These are phyloP conservation scores for Tupaia chinensis DNA, from an alignment of 2,113 vertebrate genomes.

Conservation along the genomic window DNA sequence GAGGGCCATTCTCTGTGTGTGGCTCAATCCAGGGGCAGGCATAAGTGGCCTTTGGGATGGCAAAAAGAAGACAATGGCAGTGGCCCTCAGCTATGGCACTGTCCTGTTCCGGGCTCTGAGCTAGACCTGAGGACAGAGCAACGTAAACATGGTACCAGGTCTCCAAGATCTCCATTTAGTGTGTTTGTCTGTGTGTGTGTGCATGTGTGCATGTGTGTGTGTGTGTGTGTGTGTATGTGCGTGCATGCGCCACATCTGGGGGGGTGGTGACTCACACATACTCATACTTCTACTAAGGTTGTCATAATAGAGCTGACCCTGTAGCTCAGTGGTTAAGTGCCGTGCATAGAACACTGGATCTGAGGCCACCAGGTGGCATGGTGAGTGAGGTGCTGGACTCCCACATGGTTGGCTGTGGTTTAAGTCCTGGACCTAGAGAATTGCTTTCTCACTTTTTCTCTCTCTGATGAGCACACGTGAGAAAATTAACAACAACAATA, in stretches of 20 bases:
- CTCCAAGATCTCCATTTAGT: not conserved
- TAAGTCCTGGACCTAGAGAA: too few species aligned
- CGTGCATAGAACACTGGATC: too few species aligned
- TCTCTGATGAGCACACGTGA: too few species aligned
- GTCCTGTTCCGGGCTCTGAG: not conserved
- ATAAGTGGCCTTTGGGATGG: not conserved
- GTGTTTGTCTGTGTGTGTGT: too few species aligned
- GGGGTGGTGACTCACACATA: not conserved
- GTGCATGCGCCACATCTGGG: too few species aligned
- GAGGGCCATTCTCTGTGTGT: not conserved
- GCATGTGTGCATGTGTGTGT: not conserved
- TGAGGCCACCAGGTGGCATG: too few species aligned
- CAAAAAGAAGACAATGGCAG: not conserved
- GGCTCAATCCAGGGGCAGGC: not conserved
- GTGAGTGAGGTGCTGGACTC: too few species aligned
- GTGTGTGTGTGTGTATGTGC: not conserved
- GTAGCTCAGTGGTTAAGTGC: too few species aligned
- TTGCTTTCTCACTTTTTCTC: too few species aligned
- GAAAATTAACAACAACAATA: too few species aligned
- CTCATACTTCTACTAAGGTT: not conserved
- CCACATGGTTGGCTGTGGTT: too few species aligned
- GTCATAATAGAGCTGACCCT: not conserved
- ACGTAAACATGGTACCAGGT: not conserved
- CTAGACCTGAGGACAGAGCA: not conserved
- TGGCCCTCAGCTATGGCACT: not conserved